Evolutionary conservation across 2,888 invertebrate species (phyloP), one percentile per base, ranked within the genome.

Genomic region (Drosophila melanosoma): DNA sequence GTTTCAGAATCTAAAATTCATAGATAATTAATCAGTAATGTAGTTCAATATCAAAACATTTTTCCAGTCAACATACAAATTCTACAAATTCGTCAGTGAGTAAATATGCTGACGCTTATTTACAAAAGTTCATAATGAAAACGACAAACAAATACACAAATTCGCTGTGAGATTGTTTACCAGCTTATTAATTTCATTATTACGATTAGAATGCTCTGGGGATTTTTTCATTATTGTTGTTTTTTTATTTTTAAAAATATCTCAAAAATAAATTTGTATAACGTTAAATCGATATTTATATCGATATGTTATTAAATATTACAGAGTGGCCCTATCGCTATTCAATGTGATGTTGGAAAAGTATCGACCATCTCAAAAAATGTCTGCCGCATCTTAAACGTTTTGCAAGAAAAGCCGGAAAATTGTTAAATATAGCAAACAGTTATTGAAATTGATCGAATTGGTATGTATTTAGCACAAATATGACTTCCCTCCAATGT

Each of bases 371-470:
- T 63, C 76, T 61, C 83, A 73, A 64, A 64, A 82, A 64, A 83
- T 82, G 81, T 83, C 85, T 86, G 89, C 86, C 90, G 90, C 88
- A 76, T 83, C 70, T 60, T 87, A 79, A 89, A 87, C 90, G 61
- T 79, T 85, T 85, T 86, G 89, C 89, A 60, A 76, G 76, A 71
- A 59, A 63, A 64, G 63, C 83, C 74, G 76, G 73, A 78, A 90
- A 90, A 81, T 74, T 78, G 23, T 53, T 20, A 38, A 69, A 76
- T 69, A 33, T 36, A 52, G 49, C 8, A 38, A 68, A 86, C 81
- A 81, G 78, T 63, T 53, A 4, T 40, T 58, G 0, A 61, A 74
- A 67, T 61, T 64, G 17, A n/a, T 45, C 2, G 59, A 74, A 45
- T 61, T 64, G 89, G 83, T 88, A 90, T 54, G 42, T 60, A 60